Conservation (phyloP, 2,888 invertebrate species). For the Meteorus cinctellus region DNA sequence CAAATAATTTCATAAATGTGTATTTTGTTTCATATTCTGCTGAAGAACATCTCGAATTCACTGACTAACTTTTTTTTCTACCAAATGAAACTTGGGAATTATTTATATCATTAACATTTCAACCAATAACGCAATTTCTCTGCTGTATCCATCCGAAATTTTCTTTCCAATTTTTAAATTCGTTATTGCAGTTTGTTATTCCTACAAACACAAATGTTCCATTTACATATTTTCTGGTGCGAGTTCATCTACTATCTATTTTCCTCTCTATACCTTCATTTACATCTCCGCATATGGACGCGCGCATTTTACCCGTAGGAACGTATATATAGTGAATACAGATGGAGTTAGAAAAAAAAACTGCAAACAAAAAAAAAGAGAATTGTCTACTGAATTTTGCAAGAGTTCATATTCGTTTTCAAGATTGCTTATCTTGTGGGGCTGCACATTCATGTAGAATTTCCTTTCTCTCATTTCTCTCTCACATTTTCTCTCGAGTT, state of each 20-base stretch:
- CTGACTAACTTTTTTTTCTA: no score
- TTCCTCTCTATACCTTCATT: constrained; percentile 7
- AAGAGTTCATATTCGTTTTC: constrained; percentile 60
- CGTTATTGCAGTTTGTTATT: neutral
- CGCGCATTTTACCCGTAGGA: neutral
- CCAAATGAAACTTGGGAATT: no score
- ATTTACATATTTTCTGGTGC: neutral
- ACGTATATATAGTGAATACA: constrained; percentile 24
- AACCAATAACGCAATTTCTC: no score
- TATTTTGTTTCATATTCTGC: no score
- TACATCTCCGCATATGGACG: neutral
- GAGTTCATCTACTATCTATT: neutral
- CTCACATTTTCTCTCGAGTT: constrained; percentile 19
- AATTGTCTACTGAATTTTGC: constrained; percentile 57
- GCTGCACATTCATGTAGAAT: constrained; percentile 39
- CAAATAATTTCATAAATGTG: no score
- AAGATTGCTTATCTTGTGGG: constrained; percentile 57
- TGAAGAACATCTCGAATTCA: no score
- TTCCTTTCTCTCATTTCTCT: constrained; percentile 19
- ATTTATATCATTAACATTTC: no score
- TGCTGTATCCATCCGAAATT: no score
- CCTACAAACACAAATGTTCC: neutral
- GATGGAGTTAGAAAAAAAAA: constrained; percentile 41
- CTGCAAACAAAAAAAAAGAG: constrained; percentile 39
- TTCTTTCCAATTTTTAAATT: no score